A percentile compares a stretch with the other conserved stretches of the same genome.
Evolutionary conservation across 2,797 vertebrate genomes (phyloP).

Genomic region (Epinephelus coioides): DNA sequence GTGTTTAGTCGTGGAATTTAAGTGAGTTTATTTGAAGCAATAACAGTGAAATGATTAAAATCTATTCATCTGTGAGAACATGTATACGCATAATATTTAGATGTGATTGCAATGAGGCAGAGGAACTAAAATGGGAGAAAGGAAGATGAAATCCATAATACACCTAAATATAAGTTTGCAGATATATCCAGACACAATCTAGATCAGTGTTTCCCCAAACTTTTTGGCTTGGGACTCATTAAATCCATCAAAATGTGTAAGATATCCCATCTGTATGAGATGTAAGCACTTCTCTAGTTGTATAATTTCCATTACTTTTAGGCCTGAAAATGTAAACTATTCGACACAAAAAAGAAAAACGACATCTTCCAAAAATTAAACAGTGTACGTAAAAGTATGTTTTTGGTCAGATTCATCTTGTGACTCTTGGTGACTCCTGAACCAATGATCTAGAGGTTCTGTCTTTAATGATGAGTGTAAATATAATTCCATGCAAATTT

Average conservation of each 20-base stretch:
- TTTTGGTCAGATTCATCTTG: not conserved
- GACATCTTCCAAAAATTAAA: not conserved
- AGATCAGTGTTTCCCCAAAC: too few relatives aligned
- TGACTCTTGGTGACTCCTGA: not conserved
- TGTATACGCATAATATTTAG: not conserved
- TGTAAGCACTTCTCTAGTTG: not conserved
- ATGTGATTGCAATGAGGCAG: not conserved
- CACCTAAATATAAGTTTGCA: too few relatives aligned
- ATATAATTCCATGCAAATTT: too few relatives aligned
- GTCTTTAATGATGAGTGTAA: too few relatives aligned
- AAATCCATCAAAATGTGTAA: not conserved
- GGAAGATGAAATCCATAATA: too few relatives aligned
- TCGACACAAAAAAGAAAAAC: not conserved
- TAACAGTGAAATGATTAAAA: not conserved
- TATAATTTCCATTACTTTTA: not conserved
- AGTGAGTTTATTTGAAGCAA: not conserved
- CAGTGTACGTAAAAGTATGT: not conserved
- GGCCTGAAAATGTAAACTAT: too few relatives aligned
- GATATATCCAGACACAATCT: too few relatives aligned
- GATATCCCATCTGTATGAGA: not conserved
- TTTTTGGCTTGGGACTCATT: not conserved
- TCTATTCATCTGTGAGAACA: not conserved
- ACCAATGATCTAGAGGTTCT: not conserved
- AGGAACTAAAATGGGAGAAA: not conserved
- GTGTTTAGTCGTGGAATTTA: constrained; percentile 12